Percentiles rank a stretch among this genome's conserved stretches.
Evolutionary conservation across 2,888 invertebrate species (phyloP).

Genomic region (Tachina lurida): DNA sequence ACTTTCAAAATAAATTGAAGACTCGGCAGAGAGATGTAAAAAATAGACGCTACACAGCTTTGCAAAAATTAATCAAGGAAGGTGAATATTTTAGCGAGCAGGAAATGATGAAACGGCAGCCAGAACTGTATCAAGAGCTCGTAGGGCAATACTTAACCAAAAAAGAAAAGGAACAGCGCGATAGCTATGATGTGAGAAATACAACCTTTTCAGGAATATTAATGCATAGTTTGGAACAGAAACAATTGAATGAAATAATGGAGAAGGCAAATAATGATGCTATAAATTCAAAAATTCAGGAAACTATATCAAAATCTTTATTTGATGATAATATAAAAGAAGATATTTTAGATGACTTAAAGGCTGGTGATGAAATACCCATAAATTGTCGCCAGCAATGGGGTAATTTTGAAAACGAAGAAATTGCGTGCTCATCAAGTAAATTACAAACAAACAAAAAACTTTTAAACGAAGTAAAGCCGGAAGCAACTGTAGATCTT

Average conservation of each 20-base stretch:
- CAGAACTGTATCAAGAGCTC: conserved; percentile 93
- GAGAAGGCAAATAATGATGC: conserved; percentile 81
- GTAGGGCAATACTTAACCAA: conserved; percentile 93
- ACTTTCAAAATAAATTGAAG: conserved; percentile 85
- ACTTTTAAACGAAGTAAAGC: conserved; percentile 4
- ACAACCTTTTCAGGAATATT: conserved; percentile 89
- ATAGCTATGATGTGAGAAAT: conserved; percentile 84
- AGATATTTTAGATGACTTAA: conserved; percentile 9
- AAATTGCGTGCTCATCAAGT: conserved; percentile 77
- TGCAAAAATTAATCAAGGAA: conserved; percentile 87
- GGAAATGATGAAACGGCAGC: conserved; percentile 96
- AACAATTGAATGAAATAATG: conserved; percentile 86
- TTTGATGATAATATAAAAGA: conserved; percentile 4
- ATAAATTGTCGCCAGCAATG: conserved; percentile 82
- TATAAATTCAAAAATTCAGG: conserved; percentile 73
- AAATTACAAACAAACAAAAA: conserved; percentile 36
- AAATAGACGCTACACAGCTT: conserved; percentile 92
- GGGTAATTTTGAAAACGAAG: conserved; percentile 85
- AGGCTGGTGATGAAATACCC: conserved; percentile 76
- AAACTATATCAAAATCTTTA: not conserved
- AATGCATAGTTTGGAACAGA: conserved; percentile 91
- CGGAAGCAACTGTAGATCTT: conserved; percentile 75
- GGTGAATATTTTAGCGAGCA: conserved; percentile 93
- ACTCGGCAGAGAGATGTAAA: conserved; percentile 85
- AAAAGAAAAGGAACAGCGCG: conserved; percentile 88